Percentiles rank a stretch among this genome's conserved stretches.
phyloP scores from a whole-genome alignment of 2,797 vertebrate species.

The Chaunax sp. region DNA sequence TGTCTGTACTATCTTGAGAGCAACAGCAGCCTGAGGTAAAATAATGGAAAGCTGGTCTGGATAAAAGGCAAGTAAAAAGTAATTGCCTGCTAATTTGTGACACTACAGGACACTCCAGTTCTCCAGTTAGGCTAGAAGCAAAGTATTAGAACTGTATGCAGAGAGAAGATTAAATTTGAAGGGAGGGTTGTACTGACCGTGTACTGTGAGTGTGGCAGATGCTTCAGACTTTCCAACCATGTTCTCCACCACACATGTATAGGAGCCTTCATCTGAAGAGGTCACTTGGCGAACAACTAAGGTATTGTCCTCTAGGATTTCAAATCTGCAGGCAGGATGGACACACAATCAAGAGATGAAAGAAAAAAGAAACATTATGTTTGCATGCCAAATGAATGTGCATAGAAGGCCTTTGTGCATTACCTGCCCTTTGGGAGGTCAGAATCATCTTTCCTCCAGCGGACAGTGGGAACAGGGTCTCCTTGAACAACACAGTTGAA shows the following conservation, averaged over 20 bases:
- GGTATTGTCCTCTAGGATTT: constrained; percentile 96
- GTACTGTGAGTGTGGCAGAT: constrained; percentile 93
- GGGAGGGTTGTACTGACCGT: constrained; percentile 85
- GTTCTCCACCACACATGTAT: constrained; percentile 97
- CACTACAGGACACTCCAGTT: constrained; percentile 27
- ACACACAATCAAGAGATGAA: constrained; percentile 55
- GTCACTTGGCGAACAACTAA: constrained; percentile 92
- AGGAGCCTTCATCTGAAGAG: constrained; percentile 93
- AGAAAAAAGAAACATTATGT: constrained; percentile 21
- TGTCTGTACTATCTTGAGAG: constrained; percentile 10
- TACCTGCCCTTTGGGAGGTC: constrained; percentile 93
- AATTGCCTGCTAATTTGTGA: constrained; percentile 45
- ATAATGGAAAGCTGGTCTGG: constrained; percentile 22
- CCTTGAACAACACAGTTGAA: constrained; percentile 93
- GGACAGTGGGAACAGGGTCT: constrained; percentile 92
- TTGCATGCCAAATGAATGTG: constrained; percentile 41
- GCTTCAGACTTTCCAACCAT: constrained; percentile 98
- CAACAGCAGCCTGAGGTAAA: constrained; percentile 16
- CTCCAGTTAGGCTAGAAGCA: constrained; percentile 18
- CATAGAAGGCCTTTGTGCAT: constrained; percentile 46
- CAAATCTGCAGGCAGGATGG: constrained; percentile 83
- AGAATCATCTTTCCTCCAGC: constrained; percentile 95
- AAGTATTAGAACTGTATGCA: constrained; percentile 17
- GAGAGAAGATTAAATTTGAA: constrained; percentile 18
- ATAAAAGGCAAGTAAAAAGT: constrained; percentile 38